These are phyloP conservation scores for Watsonalla cultraria DNA, from an alignment of 2,888 invertebrate genomes.

Conservation along the genomic window DNA sequence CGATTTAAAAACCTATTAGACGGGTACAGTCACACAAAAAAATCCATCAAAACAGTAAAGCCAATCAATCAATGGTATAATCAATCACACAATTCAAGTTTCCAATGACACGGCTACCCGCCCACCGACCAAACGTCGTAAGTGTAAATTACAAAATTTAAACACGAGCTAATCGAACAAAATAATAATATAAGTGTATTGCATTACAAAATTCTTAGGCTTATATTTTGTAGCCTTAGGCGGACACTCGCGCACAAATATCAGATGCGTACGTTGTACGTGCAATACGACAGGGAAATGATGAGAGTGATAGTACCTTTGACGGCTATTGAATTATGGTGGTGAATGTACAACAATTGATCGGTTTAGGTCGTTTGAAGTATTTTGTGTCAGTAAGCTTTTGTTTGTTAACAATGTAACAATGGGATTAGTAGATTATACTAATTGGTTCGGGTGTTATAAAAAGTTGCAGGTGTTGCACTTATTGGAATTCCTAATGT, in stretches of 20 bases:
- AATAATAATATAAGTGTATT: conserved; percentile 53
- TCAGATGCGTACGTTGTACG: conserved; percentile 50
- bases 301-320: conserved; percentile 55
- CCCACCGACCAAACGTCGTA: conserved; percentile 17
- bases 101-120: conserved; percentile 25
- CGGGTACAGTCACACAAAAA: conserved; percentile 19
- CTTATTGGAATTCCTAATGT: no score
- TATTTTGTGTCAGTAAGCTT: conserved; percentile 1
- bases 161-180: not conserved
- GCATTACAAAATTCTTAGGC: conserved; percentile 69
- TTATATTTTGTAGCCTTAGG: conserved; percentile 48
- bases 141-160: conserved; percentile 16
- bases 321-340: conserved; percentile 35
- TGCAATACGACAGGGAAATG: conserved; percentile 49
- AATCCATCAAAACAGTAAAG: conserved; percentile 15
- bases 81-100: conserved; percentile 19
- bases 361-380: conserved; percentile 3
- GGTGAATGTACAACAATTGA: conserved; percentile 31
- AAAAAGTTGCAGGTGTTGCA: no score
- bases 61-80: conserved; percentile 31
- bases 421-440: not conserved
- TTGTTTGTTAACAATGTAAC: not conserved
- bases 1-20: conserved; percentile 18
- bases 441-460: not conserved
- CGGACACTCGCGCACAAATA: conserved; percentile 30